phyloP scores from a whole-genome alignment of 1,140 invertebrate species.

The Hypsibius dujardini region DNA sequence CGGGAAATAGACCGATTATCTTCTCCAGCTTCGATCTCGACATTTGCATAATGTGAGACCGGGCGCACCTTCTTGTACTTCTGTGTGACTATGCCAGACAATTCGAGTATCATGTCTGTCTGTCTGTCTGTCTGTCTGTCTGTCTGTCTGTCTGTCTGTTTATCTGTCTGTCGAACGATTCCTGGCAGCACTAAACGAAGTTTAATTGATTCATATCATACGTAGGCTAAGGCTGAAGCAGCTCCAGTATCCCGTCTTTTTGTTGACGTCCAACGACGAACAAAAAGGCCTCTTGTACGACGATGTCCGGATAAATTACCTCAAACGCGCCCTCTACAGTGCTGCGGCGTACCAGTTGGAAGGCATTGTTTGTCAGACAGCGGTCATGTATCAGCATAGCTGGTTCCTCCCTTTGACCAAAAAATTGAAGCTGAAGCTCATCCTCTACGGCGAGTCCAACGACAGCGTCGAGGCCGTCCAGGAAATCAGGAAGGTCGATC shows the following conservation, averaged over 20 bases:
- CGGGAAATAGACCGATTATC: slow-evolving; percentile 56
- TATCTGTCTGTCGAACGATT: no score
- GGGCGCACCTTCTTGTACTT: no score
- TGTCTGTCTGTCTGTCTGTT: no score
- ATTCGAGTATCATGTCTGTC: no score
- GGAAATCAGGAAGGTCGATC: not conserved
- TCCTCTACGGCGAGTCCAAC: not conserved
- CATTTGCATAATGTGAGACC: slow-evolving; percentile 75
- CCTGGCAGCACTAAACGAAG: no score
- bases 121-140: no score
- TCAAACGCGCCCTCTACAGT: slow-evolving; percentile 1
- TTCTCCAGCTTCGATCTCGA: slow-evolving; percentile 90
- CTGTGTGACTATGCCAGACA: no score
- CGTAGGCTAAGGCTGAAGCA: slow-evolving; percentile 77
- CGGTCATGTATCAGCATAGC: not conserved
- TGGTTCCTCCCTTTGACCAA: not conserved
- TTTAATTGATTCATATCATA: no score
- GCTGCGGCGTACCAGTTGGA: not conserved
- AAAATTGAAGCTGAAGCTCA: not conserved
- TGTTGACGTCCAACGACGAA: slow-evolving; percentile 68
- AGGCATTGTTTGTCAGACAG: not conserved
- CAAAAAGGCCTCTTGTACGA: slow-evolving; percentile 58
- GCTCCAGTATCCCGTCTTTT: slow-evolving; percentile 83
- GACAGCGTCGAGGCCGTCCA: not conserved
- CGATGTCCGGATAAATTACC: slow-evolving; percentile 36